Evolutionary conservation across 2,113 vertebrate genomes (phyloP), one percentile per base, ranked within the genome.

Genomic region (Climacteris rufus): DNA sequence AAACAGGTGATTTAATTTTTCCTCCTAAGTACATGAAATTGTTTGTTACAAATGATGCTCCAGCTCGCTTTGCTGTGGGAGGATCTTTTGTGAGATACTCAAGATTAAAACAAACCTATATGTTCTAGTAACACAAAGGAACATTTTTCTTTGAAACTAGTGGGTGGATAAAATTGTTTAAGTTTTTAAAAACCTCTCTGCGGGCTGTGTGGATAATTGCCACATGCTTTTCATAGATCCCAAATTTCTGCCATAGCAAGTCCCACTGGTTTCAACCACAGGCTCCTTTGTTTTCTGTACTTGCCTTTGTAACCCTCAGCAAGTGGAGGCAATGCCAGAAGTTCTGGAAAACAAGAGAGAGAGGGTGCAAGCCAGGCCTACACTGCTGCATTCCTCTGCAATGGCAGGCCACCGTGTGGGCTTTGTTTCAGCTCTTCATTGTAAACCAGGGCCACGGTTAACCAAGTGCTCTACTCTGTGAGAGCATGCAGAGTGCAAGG

Each of bases 151-250:
- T 95, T 64, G 74, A 72, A 95, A 68, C 14, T 17, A 33, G 98
- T 98, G 97, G 98, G 98, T 80, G 90, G 97, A 86, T 92, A 94
- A 93, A 98, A 97, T 95, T 59, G 76, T 81, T 96, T 89, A 71
- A 64, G 82, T 78, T 92, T 83, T 76, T 57, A n/a, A 85, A 93
- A 88, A 89, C 7, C 77, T 85, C 71, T 91, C 91, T 72, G 93
- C 94, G 3, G 96, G 97, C 76, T 91, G 65, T 81, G 57, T 97
- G 98, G 98, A 96, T 27, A 79, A 44, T 33, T 72, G 98, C 98
- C 96, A 96, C 98, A 92, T 98, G 97, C 97, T 96, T 98, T 90
- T 98, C 98, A 98, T 97, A 98, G 96, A 98, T 97, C 97, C 79
- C 74, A 96, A 97, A 98, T 98, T 97, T 98, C 98, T 98, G 96